Evolutionary conservation across 2,797 vertebrate species (phyloP), one percentile per base, ranked within the genome.

Genomic region (Megaceryle alcyon): DNA sequence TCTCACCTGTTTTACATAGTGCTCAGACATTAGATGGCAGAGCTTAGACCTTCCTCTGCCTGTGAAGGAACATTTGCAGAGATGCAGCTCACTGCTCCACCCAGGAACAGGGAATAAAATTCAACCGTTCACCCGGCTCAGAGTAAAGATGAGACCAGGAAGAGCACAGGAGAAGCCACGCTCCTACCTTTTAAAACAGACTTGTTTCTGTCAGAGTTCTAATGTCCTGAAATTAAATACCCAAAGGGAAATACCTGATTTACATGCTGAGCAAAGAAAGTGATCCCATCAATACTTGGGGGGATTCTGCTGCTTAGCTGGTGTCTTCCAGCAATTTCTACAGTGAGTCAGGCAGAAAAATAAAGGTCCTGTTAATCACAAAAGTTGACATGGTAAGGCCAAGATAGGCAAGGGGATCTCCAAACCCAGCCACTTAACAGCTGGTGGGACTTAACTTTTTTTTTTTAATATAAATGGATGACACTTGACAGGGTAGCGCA

Each of bases 201-300:
- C 6, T n/a, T 68, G 43, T n/a, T 49, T 66, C 76, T 48, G 18
- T 41, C 44, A 69, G 59, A 75, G 21, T 29, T 26, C 46, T 26
- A 56, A 44, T 1, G 6, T 16, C 8, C 19, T 35, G 10, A 70
- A 69, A 83, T n/a, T 46, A 86, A 86, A 73, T 15, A 63, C 19
- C 18, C 21, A 12, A 81, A 71, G 57, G 49, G 53, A 64, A 83
- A 46, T 20, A 44, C 20, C 33, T 4, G 14, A 18, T 21, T 72
- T 49, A 49, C 5, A 70, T 28, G 21, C 4, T 4, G 11, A 88
- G 12, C 51, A 61, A 82, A 39, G 44, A 33, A 65, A 85, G 23
- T 0, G 0, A 14, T 37, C 18, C 56, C n/a, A 21, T 26, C 35
- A 15, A 4, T 7, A 21, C 17, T 31, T 33, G 6, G 0, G 15